Evolutionary conservation across 1,140 invertebrate species (phyloP), one percentile per base, ranked within the genome.

Genomic region (Drosophila miranda): DNA sequence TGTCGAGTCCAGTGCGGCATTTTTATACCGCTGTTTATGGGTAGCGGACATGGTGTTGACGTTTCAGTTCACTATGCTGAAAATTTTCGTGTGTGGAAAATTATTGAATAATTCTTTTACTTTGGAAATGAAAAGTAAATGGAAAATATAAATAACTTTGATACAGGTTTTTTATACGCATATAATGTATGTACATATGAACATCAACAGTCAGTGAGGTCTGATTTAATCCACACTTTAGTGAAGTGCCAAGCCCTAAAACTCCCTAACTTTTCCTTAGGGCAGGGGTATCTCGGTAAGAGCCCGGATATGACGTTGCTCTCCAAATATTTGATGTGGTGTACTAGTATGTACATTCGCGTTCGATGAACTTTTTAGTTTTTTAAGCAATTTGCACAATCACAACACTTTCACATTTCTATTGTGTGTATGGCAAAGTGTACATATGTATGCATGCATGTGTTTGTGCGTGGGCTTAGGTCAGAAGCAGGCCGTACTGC

Each of bases 11-110:
- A 99, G 91, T 4, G 95, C 97, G 69, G 94, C 93, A 92, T 99
- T 99, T 94, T 99, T 99, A 91, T 99, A 99, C 64, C 97, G 95
- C 91, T 98, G 95, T 89, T 98, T 97, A 91, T 99, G 97, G 86
- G 94, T 94, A 77, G 95, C 93, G 78, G 95, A 96, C 95, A 96
- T 84, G 1, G 45, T 54, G 76, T 59, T 54, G 44, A 50, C 51
- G 28, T 55, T 48, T 14, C 14, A 61, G 38, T 53, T 28, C 52
- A 51, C 4, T 41, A 55, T 55, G 34, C 16, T 44, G 2, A 5
- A n/a, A 11, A 13, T 13, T 4, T 11, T 3, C 21, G 50, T 43
- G 9, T 9, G 9, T 34, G 3, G 3, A 3, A 13, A 38, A 38
- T 13, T 1, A 5, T 13, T 13, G 1, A 4, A 38, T 13, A 5